Evolutionary conservation across 2,113 vertebrate species (phyloP).

Genomic region (Heptranchias perlo): DNA sequence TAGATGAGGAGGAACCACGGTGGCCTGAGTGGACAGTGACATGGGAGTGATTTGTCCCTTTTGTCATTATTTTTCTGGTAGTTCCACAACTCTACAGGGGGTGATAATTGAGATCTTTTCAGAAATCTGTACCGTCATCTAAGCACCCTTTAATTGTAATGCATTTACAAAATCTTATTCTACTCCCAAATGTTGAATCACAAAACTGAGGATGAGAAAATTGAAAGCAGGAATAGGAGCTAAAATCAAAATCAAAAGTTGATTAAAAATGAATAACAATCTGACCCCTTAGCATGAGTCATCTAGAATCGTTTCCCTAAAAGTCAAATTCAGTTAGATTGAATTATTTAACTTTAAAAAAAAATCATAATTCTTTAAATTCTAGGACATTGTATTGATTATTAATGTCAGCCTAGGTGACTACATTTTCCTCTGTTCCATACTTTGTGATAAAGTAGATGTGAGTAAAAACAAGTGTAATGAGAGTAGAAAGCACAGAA

Average conservation of each 20-base stretch:
- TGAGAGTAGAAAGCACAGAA: neutral
- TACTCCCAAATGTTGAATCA: neutral
- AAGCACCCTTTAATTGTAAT: neutral
- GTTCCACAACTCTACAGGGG: slow-evolving; percentile 56
- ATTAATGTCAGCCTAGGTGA: neutral
- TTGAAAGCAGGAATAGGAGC: neutral
- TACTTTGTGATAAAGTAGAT: neutral
- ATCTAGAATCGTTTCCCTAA: neutral
- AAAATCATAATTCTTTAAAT: neutral
- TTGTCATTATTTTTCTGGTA: slow-evolving; percentile 57
- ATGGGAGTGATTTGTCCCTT: slow-evolving; percentile 60
- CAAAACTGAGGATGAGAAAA: neutral
- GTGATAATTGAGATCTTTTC: slow-evolving; percentile 44
- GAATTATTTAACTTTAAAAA: too few relatives aligned
- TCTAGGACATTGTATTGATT: neutral
- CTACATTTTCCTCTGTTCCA: neutral
- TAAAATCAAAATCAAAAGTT: neutral
- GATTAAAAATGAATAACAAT: neutral
- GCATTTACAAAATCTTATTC: neutral
- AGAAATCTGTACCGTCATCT: slow-evolving; percentile 40
- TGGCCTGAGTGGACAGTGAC: slow-evolving; percentile 58
- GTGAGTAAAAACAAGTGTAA: neutral
- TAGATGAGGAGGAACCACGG: slow-evolving; percentile 56
- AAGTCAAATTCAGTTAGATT: neutral
- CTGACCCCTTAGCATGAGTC: neutral